phyloP scores from a whole-genome alignment of 2,797 vertebrate species.

The Stomatorhinus walkeri region DNA sequence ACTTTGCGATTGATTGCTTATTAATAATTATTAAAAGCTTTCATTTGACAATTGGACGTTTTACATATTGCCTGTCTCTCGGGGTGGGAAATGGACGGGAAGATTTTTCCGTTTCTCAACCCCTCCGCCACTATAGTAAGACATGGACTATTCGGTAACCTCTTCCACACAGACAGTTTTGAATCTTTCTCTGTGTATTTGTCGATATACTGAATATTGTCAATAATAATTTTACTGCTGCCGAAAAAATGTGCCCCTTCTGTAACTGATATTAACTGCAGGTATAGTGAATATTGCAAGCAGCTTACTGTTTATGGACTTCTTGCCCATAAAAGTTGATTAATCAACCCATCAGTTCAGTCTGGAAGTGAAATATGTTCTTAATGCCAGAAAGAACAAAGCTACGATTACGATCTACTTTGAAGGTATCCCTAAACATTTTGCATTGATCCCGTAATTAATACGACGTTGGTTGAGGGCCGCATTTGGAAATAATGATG shows the following conservation, averaged over 20 bases:
- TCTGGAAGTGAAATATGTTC: background rate
- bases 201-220: background rate
- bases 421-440: background rate
- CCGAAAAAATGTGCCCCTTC: background rate
- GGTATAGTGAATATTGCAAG: background rate
- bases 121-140: background rate
- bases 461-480: background rate
- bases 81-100: background rate
- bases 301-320: background rate
- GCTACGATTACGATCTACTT: background rate
- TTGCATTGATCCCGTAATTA: background rate
- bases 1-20: background rate
- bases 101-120: background rate
- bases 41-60: background rate
- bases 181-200: background rate
- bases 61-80: background rate
- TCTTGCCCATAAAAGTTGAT: background rate
- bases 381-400: background rate
- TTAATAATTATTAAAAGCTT: background rate
- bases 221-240: background rate
- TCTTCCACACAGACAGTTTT: background rate
- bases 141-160: background rate
- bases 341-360: background rate
- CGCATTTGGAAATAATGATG: background rate
- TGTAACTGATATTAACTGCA: background rate